Evolutionary conservation across 2,113 vertebrate genomes (phyloP).

Genomic region (Anser cygnoides): DNA sequence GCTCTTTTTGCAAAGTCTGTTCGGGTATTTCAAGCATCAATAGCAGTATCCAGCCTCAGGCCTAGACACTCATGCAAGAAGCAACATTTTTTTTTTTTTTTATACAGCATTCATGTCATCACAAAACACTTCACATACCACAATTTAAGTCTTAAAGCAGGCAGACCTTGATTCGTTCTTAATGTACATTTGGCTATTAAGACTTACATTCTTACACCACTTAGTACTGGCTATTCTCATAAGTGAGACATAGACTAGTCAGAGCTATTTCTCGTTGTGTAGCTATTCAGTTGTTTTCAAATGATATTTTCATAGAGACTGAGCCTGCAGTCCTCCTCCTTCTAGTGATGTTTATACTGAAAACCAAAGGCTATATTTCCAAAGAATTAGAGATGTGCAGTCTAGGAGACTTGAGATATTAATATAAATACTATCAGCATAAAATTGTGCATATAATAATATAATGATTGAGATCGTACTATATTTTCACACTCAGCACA

Average conservation of each 20-base stretch:
- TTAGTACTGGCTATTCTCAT: background rate
- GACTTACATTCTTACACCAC: background rate
- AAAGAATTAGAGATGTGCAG: background rate
- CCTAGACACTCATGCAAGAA: background rate
- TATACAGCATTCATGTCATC: background rate
- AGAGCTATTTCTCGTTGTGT: background rate
- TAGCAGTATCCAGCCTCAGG: background rate
- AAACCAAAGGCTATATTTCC: background rate
- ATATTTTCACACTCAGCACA: background rate
- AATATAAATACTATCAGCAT: background rate
- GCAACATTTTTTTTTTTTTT: background rate
- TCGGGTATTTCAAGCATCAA: background rate
- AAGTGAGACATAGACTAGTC: background rate
- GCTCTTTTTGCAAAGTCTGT: background rate
- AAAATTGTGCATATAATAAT: background rate
- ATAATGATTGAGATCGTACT: background rate
- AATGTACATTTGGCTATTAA: accelerated
- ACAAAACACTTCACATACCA: background rate
- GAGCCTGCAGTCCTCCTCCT: background rate
- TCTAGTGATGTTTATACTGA: background rate
- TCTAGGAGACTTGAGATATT: background rate
- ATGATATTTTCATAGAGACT: background rate
- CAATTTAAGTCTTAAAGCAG: background rate
- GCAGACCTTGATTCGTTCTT: background rate
- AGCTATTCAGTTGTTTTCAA: background rate